Evolutionary conservation across 2,888 invertebrate species (phyloP).

Genomic region (Caenorhabditis sulstoni): DNA sequence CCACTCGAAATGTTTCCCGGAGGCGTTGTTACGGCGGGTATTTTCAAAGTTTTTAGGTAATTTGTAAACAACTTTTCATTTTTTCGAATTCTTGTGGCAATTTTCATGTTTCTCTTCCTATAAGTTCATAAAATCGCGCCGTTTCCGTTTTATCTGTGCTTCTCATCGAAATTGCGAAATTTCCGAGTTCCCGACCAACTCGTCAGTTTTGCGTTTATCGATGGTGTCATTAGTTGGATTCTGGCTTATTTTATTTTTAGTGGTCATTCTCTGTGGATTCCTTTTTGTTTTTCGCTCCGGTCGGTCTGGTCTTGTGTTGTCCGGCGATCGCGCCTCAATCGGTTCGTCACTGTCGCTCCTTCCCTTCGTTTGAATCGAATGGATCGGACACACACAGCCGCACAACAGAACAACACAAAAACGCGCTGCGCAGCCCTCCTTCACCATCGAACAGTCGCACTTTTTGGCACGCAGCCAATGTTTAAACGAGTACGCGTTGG

Average conservation of each 20-base stretch:
- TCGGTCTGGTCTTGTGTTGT: constrained; percentile 15
- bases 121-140: too few species aligned
- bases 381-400: constrained; percentile 8
- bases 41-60: too few species aligned
- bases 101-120: too few species aligned
- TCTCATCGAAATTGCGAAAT: constrained; percentile 1
- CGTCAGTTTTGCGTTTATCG: neutral
- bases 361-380: constrained; percentile 8
- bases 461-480: constrained; percentile 56
- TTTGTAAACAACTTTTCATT: too few species aligned
- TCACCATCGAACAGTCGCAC: constrained; percentile 40
- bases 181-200: neutral
- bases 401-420: constrained; percentile 36
- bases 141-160: too few species aligned
- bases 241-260: neutral
- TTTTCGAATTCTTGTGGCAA: too few species aligned
- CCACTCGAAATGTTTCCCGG: too few species aligned
- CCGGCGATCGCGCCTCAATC: constrained; percentile 1
- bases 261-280: neutral
- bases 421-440: constrained; percentile 17
- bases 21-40: too few species aligned
- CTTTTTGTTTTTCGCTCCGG: constrained; percentile 18
- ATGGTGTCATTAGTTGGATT: neutral
- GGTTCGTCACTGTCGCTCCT: neutral
- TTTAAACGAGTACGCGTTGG: constrained; percentile 46